phyloP scores from a whole-genome alignment of 1,140 invertebrate species.

The Cotesia chilonis region DNA sequence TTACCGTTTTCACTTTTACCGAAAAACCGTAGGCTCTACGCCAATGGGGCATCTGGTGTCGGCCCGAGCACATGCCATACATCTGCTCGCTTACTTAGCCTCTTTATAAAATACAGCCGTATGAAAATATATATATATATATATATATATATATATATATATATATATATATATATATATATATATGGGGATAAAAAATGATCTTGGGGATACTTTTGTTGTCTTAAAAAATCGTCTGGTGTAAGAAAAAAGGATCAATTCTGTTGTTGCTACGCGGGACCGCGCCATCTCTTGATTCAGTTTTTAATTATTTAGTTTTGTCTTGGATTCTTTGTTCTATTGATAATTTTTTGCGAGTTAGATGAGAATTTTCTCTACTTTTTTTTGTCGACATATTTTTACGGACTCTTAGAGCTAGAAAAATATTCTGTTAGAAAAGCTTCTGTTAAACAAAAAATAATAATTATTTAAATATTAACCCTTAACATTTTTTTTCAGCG shows the following conservation, averaged over 20 bases:
- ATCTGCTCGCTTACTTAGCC: conserved; percentile 51
- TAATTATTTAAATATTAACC: too few species aligned
- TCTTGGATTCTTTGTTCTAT: too few species aligned
- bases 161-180: too few species aligned
- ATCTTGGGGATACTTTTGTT: conserved; percentile 50
- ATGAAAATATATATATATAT: background rate
- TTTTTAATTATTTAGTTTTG: too few species aligned
- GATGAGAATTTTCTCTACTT: too few species aligned
- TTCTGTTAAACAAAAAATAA: too few species aligned
- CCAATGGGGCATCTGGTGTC: conserved; percentile 64
- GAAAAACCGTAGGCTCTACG: conserved; percentile 48
- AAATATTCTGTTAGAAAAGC: too few species aligned
- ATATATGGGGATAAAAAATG: background rate
- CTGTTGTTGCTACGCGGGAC: conserved; percentile 51
- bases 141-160: too few species aligned
- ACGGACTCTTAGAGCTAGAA: too few species aligned
- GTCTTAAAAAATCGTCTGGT: conserved; percentile 44
- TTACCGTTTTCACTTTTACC: background rate
- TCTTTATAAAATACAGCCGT: conserved; percentile 21
- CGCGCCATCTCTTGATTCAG: background rate
- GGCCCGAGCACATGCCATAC: conserved; percentile 62
- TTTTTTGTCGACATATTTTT: too few species aligned
- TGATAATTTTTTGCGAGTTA: too few species aligned
- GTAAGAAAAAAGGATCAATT: conserved; percentile 29
- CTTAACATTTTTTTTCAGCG: too few species aligned